Percentiles rank a stretch among this genome's conserved stretches.
phyloP scores from a whole-genome alignment of 1,140 invertebrate genomes.

The Rhopalosiphum padi region DNA sequence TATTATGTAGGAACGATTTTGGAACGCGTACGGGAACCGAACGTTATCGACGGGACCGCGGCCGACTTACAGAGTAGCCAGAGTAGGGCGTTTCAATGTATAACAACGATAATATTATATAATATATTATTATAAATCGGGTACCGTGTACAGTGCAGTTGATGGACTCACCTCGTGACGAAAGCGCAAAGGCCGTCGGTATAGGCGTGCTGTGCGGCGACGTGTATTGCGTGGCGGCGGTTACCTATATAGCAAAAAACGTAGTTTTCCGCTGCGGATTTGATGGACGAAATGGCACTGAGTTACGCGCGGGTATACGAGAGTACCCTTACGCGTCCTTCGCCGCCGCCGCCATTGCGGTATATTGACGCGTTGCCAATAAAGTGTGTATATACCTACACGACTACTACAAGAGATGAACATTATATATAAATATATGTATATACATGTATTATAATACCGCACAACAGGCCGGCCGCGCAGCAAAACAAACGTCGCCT shows the following conservation, averaged over 20 bases:
- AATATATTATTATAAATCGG: neutral
- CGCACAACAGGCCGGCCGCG: neutral
- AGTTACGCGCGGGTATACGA: neutral
- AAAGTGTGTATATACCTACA: neutral
- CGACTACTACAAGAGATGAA: neutral
- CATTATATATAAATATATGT: too few species aligned
- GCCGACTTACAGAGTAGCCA: too few species aligned
- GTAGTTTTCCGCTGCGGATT: conserved; percentile 29
- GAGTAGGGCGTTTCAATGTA: too few species aligned
- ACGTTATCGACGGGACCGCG: too few species aligned
- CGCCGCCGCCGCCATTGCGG: neutral
- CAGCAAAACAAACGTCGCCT: conserved; percentile 47
- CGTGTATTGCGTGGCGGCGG: neutral
- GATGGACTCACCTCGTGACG: conserved; percentile 24
- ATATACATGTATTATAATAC: neutral
- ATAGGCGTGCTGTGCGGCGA: neutral
- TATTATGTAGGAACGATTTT: neutral
- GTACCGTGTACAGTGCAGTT: neutral
- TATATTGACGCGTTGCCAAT: conserved; percentile 37
- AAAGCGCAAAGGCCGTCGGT: neutral
- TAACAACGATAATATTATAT: neutral
- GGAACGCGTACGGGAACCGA: neutral
- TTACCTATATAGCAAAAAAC: neutral
- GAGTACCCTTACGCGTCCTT: conserved; percentile 52
- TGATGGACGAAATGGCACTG: conserved; percentile 56